Conservation (phyloP, 2,888 invertebrate genomes). For the Argyra leucocephala region DNA sequence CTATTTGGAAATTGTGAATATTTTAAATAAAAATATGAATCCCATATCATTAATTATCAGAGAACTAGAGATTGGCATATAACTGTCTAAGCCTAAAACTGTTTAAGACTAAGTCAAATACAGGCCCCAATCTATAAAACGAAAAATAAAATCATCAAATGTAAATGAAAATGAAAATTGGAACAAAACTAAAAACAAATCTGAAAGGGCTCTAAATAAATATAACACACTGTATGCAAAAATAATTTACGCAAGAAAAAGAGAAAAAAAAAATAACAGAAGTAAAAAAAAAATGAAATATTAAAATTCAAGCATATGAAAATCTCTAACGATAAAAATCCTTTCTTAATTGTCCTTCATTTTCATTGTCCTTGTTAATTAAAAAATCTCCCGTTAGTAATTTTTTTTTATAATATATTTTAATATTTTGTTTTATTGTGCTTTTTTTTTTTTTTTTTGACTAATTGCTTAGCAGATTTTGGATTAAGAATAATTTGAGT, state of each 20-base stretch:
- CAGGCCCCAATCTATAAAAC: too few relatives aligned
- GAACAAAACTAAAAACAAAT: not conserved
- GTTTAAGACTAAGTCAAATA: too few relatives aligned
- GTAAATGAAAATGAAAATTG: too few relatives aligned
- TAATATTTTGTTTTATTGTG: not conserved
- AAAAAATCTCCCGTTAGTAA: slow-evolving; percentile 1
- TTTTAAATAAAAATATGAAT: too few relatives aligned
- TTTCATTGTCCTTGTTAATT: slow-evolving; percentile 6
- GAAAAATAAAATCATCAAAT: too few relatives aligned
- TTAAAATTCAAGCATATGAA: slow-evolving; percentile 4
- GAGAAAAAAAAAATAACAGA: not conserved
- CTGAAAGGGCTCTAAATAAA: too few relatives aligned
- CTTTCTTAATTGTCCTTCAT: slow-evolving; percentile 6
- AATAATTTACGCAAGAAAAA: too few relatives aligned
- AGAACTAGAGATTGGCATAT: too few relatives aligned
- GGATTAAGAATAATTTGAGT: not conserved
- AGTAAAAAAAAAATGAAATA: not conserved
- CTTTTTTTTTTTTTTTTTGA: not conserved
- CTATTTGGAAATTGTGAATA: too few relatives aligned
- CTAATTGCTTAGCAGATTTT: not conserved
- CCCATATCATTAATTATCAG: too few relatives aligned
- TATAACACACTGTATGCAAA: too few relatives aligned
- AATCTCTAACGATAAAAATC: not conserved
- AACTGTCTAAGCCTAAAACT: too few relatives aligned
- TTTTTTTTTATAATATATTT: not conserved